Base-by-base conservation (phyloP, 1,140 invertebrate genomes). In the Planococcus citri region DNA sequence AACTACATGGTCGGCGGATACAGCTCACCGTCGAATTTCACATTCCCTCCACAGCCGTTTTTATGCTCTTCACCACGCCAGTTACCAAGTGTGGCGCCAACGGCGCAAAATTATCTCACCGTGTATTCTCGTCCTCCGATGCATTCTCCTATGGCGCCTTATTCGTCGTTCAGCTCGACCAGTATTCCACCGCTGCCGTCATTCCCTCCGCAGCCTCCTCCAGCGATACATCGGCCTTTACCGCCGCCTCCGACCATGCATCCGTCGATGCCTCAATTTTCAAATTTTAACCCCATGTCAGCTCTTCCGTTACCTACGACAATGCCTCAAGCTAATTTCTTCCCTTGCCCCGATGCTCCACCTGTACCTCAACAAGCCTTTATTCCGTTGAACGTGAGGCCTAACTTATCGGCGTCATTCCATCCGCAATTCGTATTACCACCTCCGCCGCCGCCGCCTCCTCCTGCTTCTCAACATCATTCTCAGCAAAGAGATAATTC, bases 361-460 rank as follows among this genome's bases (percentile, higher is more conserved):
- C 22, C 22, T 1, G 60, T 24, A 9, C 60, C 60, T 24, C 22
- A 27, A 24, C 21, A 24, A 12, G 25, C 60, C 1, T 64, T 64
- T 27, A 64, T 64, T 10, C 60, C 60, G 12, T 4, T 64, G 60
- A 64, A 64, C 22, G 25, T 64, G 20, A 10, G 60, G 22, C 60
- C 60, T 2, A 17, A 3, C 24, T 25, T 64, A 17, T 27, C 60
- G 25, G 22, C 60, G 8, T 25, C 60, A 4, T 64, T 64, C 20
- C 60, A 64, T 27, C 60, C 60, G 20, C 60, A 64, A 17, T 64
- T 64, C 60, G 60, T 64, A 4, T 64, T 64, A 64, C 60, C 60
- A 17, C 60, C 60, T 6, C 60, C 60, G 1, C 60, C 60, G 10
- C 60, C 60, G 60, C 60, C 60, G 10, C 60, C 60, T 25, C 60